These are phyloP conservation scores for Macrotus californicus DNA, from an alignment of 2,113 vertebrate genomes.

Conservation along the genomic window DNA sequence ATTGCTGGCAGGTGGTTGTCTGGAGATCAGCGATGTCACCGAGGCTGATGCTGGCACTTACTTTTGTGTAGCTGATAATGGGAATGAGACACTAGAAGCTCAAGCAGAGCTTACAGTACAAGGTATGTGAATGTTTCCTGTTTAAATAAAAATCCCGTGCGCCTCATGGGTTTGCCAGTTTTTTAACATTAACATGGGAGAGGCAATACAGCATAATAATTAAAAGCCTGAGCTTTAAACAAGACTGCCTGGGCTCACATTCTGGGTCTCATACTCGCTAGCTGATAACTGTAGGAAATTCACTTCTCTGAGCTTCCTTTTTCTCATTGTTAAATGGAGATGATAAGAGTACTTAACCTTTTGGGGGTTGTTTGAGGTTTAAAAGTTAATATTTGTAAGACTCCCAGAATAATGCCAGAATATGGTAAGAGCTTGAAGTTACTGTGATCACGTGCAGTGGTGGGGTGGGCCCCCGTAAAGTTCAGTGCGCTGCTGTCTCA, in stretches of 20 bases:
- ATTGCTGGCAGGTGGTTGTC: slow-evolving; percentile 84
- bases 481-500: background rate
- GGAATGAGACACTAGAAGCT: slow-evolving; percentile 86
- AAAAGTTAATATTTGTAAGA: background rate
- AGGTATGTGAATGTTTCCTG: slow-evolving; percentile 80
- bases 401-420: background rate
- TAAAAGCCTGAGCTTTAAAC: background rate
- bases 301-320: background rate
- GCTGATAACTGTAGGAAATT: background rate
- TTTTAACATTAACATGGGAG: background rate
- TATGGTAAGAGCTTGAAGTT: background rate
- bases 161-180: background rate
- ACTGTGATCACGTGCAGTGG: background rate
- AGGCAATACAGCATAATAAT: background rate
- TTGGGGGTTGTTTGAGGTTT: background rate
- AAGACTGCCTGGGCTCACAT: background rate
- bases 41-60: slow-evolving; percentile 89
- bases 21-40: slow-evolving; percentile 85
- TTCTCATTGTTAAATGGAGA: background rate
- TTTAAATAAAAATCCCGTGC: background rate
- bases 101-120: slow-evolving; percentile 90
- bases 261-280: background rate
- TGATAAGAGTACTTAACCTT: background rate
- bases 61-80: slow-evolving; percentile 85
- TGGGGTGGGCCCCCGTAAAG: background rate